Evolutionary conservation across 2,797 vertebrate genomes (phyloP), one percentile per base, ranked within the genome.

Genomic region (Potorous gilbertii): DNA sequence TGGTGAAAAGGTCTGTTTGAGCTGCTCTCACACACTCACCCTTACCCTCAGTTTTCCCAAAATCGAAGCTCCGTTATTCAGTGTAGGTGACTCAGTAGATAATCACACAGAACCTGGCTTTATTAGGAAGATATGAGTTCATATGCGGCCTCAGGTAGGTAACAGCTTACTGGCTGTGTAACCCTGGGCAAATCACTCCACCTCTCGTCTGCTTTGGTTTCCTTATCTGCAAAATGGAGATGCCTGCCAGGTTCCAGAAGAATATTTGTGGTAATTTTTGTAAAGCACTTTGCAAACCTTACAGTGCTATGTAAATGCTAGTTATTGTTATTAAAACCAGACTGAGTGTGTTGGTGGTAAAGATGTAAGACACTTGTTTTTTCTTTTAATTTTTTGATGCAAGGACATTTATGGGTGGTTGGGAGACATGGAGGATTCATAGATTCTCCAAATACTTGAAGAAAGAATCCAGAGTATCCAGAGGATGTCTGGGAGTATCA

Each of bases 391-490:
- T 87, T 87, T 87, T 87, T 87, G 66, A 87, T 90, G 6, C 5
- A 74, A 74, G 18, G n/a, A 21, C 66, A 81, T 24, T 81, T 81
- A 9, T 21, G 16, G 66, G 66, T 0, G 10, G 54, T 24, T 12
- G 34, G 55, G 27, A 93, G 90, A 90, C 2, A 81, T 40, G 24
- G 21, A 87, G 40, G 40, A 87, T 46, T 99, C 98, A 99, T 2
- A 99, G 21, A 0, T 98, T 98, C 98, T 99, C 99, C 34, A 99
- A 90, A 99, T 99, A 99, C 0, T 99, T 98, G 95, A 99, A 93
- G 59, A 94, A 98, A 0, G 54, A 81, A 94, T 99, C 99, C 97
- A 98, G 96, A 0, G 98, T 97, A 6, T 99, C 99, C 95, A 62
- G 16, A 0, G 99, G 99, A 97, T 99, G 99, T 9, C 98, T 96